A percentile compares a stretch with the other conserved stretches of the same genome.
phyloP scores from a whole-genome alignment of 2,797 vertebrate genomes.

The Schizopygopsis pylzovi region DNA sequence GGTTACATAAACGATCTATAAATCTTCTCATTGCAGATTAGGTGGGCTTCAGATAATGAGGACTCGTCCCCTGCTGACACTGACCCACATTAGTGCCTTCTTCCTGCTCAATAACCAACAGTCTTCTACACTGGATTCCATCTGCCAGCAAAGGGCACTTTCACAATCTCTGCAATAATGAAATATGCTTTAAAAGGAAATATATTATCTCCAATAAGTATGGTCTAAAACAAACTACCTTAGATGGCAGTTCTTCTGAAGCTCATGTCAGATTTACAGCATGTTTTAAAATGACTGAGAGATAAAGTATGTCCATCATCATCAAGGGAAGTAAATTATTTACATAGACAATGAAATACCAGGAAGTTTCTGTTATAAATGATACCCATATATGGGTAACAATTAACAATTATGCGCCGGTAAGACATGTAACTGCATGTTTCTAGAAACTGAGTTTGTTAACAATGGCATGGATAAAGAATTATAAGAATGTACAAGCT shows the following conservation, averaged over 20 bases:
- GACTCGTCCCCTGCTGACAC: constrained; percentile 3
- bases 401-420: neutral
- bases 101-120: constrained; percentile 16
- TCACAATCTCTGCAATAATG: neutral
- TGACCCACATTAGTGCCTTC: neutral
- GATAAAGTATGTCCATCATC: constrained; percentile 33
- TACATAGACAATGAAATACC: constrained; percentile 18
- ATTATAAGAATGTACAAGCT: constrained; percentile 28
- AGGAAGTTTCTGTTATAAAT: constrained; percentile 33
- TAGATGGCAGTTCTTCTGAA: constrained; percentile 23
- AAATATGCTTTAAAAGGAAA: constrained; percentile 22
- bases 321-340: constrained; percentile 36
- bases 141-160: neutral
- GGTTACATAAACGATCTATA: constrained; percentile 43
- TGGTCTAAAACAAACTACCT: neutral
- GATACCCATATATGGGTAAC: constrained; percentile 41
- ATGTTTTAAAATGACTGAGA: neutral
- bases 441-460: constrained; percentile 17
- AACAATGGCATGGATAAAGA: constrained; percentile 8
- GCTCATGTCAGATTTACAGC: constrained; percentile 12
- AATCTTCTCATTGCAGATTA: constrained; percentile 15
- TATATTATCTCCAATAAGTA: neutral
- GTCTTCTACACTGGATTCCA: neutral
- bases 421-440: constrained; percentile 39
- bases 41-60: constrained; percentile 36